Evolutionary conservation across 2,797 vertebrate species (phyloP).

Genomic region (Rhinophrynus dorsalis): DNA sequence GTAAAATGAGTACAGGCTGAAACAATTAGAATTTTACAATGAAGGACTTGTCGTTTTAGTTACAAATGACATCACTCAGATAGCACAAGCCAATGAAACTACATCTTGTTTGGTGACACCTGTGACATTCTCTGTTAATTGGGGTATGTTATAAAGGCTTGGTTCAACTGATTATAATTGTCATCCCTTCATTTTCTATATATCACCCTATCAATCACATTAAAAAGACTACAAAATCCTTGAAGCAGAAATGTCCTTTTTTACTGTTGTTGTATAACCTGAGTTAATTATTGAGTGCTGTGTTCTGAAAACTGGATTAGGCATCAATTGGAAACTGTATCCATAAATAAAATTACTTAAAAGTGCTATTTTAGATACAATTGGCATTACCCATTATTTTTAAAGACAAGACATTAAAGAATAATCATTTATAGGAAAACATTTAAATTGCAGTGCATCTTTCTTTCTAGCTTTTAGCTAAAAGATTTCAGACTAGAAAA

Average conservation of each 20-base stretch:
- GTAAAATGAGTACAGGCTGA: not conserved
- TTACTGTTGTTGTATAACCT: slow-evolving; percentile 1
- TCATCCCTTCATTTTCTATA: slow-evolving; percentile 41
- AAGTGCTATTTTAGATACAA: no score
- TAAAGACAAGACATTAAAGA: no score
- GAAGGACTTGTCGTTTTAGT: slow-evolving; percentile 7
- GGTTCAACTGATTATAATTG: slow-evolving; percentile 38
- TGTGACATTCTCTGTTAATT: slow-evolving; percentile 41
- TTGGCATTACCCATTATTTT: no score
- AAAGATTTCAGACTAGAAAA: no score
- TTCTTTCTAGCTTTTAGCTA: no score
- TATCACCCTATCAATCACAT: slow-evolving; percentile 45
- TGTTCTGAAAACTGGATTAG: not conserved
- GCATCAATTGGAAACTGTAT: no score
- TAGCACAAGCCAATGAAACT: slow-evolving; percentile 15
- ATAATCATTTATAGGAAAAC: no score
- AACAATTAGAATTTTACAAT: slow-evolving; percentile 8
- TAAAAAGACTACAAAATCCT: slow-evolving; percentile 12
- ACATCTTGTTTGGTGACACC: slow-evolving; percentile 19
- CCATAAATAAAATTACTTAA: no score
- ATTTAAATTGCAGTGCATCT: no score
- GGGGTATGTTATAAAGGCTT: slow-evolving; percentile 15
- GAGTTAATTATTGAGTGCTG: slow-evolving; percentile 3
- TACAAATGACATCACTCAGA: slow-evolving; percentile 34
- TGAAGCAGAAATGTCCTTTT: slow-evolving; percentile 15